A percentile compares a stretch with the other conserved stretches of the same genome.
These are phyloP conservation scores for Meriones psammophilus DNA, from an alignment of 2,797 vertebrate species.

Conservation along the genomic window DNA sequence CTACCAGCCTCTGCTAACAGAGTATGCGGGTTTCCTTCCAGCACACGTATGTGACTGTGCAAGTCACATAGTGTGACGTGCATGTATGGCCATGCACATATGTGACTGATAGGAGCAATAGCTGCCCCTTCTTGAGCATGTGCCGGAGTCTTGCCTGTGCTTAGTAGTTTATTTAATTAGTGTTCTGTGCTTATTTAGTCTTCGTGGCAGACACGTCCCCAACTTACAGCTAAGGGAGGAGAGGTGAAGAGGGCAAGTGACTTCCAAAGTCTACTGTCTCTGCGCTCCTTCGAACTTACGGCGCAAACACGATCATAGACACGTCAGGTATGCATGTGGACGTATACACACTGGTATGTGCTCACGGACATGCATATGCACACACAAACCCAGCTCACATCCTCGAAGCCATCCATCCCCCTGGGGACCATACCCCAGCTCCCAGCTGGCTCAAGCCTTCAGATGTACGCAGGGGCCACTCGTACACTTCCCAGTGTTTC, in stretches of 20 bases:
- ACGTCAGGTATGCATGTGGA: not conserved
- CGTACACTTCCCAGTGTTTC: not conserved
- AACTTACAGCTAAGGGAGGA: not conserved
- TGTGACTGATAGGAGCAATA: not conserved
- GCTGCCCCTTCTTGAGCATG: not conserved
- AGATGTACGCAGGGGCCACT: rapidly evolving
- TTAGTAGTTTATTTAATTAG: not conserved
- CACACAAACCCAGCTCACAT: not conserved
- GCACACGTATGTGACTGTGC: too few species aligned
- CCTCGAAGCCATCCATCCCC: not conserved
- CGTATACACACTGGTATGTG: not conserved
- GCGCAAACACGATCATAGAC: not conserved
- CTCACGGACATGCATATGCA: not conserved
- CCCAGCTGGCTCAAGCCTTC: not conserved
- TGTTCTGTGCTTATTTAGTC: not conserved
- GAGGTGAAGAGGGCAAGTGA: not conserved
- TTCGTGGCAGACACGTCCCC: not conserved
- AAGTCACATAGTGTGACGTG: too few species aligned
- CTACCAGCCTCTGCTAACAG: not conserved
- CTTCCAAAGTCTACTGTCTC: not conserved
- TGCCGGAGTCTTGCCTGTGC: not conserved
- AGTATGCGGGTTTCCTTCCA: not conserved
- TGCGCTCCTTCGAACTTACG: not conserved
- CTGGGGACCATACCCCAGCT: not conserved
- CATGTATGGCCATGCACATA: too few species aligned